These are phyloP conservation scores for Tethea ocularis DNA, from an alignment of 2,888 invertebrate species.

Conservation along the genomic window DNA sequence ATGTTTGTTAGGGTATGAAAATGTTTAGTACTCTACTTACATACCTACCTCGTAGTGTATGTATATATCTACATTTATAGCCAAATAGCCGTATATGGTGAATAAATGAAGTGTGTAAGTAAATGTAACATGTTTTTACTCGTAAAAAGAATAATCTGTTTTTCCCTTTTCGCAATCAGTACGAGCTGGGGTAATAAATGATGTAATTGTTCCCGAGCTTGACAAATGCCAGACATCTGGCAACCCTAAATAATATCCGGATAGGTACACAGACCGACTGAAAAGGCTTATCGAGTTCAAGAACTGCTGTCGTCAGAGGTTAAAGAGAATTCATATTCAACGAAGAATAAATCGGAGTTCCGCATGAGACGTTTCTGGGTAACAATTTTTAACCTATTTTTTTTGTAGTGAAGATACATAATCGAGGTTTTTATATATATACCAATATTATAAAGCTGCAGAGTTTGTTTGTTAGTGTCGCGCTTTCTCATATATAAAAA, in stretches of 20 bases:
- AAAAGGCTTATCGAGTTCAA: constrained; percentile 1
- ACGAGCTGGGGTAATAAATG: neutral
- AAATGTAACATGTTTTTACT: neutral
- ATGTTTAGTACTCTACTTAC: neutral
- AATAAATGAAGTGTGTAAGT: neutral
- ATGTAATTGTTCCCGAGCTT: neutral
- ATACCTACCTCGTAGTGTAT: too few relatives aligned
- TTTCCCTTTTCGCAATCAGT: neutral
- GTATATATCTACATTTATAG: neutral
- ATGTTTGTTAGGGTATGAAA: too few relatives aligned
- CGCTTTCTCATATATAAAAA: too few relatives aligned
- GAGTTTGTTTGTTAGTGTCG: too few relatives aligned
- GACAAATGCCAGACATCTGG: constrained; percentile 1
- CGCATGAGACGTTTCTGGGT: too few relatives aligned
- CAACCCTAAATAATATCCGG: neutral
- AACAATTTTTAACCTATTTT: neutral
- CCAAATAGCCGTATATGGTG: too few relatives aligned
- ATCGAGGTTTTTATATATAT: constrained; percentile 20
- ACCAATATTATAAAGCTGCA: too few relatives aligned
- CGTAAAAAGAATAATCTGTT: neutral
- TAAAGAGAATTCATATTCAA: neutral
- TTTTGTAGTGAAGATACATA: neutral
- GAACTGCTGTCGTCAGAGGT: constrained; percentile 1
- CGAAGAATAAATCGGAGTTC: neutral
- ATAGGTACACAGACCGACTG: neutral